phyloP scores from a whole-genome alignment of 2,113 vertebrate genomes.

The Mugil cephalus region DNA sequence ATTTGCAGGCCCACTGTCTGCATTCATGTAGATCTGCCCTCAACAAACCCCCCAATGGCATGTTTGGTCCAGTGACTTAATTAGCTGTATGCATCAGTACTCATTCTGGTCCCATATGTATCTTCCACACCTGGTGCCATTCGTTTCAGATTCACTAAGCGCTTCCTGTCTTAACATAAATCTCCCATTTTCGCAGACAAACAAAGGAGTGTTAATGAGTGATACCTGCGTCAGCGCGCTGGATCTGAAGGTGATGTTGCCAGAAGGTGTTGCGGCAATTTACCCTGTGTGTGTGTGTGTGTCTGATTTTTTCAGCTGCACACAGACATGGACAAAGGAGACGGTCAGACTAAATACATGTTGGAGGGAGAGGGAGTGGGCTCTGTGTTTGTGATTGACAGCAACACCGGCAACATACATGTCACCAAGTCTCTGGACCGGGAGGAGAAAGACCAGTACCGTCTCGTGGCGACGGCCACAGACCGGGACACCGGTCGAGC shows the following conservation, averaged over 20 bases:
- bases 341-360: constrained; percentile 88
- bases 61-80: constrained; percentile 75
- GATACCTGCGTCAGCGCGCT: constrained; percentile 37
- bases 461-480: constrained; percentile 88
- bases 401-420: constrained; percentile 91
- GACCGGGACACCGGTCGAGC: constrained; percentile 88
- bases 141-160: constrained; percentile 62
- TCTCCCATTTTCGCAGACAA: constrained; percentile 56
- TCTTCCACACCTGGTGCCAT: constrained; percentile 78
- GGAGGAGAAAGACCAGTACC: constrained; percentile 92
- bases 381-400: constrained; percentile 92
- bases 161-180: constrained; percentile 48
- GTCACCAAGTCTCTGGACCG: constrained; percentile 93
- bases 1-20: constrained; percentile 57
- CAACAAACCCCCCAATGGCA: constrained; percentile 59
- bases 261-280: constrained; percentile 19
- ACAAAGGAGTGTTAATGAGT: constrained; percentile 42
- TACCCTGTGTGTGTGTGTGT: constrained; percentile 11
- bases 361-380: constrained; percentile 92
- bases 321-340: constrained; percentile 90
- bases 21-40: constrained; percentile 54
- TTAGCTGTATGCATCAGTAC: constrained; percentile 74
- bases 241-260: constrained; percentile 12
- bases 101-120: constrained; percentile 67
- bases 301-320: constrained; percentile 84